phyloP scores from a whole-genome alignment of 53 echinoderm and acorn worm species.

The Astropecten irregularis region DNA sequence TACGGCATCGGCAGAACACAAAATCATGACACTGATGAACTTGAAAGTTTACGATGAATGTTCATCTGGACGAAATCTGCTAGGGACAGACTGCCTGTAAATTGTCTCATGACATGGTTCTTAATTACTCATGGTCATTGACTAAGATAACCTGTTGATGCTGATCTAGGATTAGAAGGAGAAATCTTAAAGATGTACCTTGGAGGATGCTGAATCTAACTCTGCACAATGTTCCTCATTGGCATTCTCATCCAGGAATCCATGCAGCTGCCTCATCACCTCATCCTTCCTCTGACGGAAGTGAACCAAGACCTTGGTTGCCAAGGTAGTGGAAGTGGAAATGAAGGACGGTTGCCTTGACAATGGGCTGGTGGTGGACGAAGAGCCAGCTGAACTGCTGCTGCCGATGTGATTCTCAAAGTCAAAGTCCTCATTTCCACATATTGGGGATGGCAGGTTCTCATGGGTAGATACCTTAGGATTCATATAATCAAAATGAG shows the following conservation, averaged over 20 bases:
- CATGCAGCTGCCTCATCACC: conserved; percentile 39
- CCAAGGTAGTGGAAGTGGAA: neutral
- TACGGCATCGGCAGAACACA: no score
- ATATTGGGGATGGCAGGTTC: conserved; percentile 67
- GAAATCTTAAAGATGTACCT: no score
- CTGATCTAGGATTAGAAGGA: no score
- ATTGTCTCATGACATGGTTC: no score
- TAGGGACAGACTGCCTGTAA: no score
- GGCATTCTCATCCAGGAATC: conserved; percentile 26
- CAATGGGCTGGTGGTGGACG: neutral
- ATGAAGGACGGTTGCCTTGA: conserved; percentile 14
- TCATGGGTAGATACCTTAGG: conserved; percentile 48
- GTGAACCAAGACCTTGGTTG: conserved; percentile 6
- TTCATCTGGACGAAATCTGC: no score
- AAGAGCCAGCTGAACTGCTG: neutral
- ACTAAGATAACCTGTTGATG: no score
- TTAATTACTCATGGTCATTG: no score
- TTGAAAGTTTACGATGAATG: no score
- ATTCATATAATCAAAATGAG: no score
- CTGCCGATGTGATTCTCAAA: conserved; percentile 2
- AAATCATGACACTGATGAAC: no score
- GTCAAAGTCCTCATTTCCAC: conserved; percentile 56
- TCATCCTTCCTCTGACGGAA: conserved; percentile 42
- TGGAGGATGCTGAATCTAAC: conserved; percentile 34
- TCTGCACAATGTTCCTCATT: neutral